These are phyloP conservation scores for Diceros bicornis DNA, from an alignment of 2,797 vertebrate genomes.

Conservation along the genomic window DNA sequence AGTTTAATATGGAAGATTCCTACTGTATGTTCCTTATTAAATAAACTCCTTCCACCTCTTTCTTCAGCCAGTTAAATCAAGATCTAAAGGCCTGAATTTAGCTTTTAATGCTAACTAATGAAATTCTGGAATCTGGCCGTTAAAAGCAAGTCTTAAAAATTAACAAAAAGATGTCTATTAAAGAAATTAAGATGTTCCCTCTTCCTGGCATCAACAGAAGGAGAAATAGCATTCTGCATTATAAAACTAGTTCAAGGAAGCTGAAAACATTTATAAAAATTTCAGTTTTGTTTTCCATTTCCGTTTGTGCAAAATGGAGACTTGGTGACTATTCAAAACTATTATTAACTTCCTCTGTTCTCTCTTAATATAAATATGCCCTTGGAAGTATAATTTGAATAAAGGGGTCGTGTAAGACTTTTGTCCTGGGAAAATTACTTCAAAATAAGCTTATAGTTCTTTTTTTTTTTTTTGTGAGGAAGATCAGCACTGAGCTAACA, in stretches of 20 bases:
- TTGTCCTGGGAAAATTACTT: constrained; percentile 34
- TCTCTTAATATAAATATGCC: constrained; percentile 10
- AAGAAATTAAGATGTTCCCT: not conserved
- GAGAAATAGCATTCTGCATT: not conserved
- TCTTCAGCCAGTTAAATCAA: not conserved
- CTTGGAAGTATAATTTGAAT: constrained; percentile 23
- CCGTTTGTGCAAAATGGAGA: not conserved
- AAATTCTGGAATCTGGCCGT: not conserved
- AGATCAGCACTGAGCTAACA: too few species aligned
- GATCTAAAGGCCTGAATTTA: not conserved
- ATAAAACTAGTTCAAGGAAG: not conserved
- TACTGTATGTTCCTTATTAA: not conserved
- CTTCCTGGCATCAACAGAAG: not conserved
- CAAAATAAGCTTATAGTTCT: not conserved
- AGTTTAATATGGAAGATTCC: not conserved
- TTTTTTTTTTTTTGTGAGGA: not conserved
- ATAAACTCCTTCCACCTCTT: not conserved
- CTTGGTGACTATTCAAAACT: not conserved
- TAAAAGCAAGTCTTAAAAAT: constrained; percentile 6
- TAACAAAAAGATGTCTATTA: not conserved
- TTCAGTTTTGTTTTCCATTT: not conserved
- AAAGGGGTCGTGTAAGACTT: not conserved
- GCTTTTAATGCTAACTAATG: not conserved
- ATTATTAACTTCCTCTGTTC: constrained; percentile 25
- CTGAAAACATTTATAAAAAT: not conserved